These are phyloP conservation scores for Labeo catla DNA, from an alignment of 2,113 vertebrate species.

Conservation along the genomic window DNA sequence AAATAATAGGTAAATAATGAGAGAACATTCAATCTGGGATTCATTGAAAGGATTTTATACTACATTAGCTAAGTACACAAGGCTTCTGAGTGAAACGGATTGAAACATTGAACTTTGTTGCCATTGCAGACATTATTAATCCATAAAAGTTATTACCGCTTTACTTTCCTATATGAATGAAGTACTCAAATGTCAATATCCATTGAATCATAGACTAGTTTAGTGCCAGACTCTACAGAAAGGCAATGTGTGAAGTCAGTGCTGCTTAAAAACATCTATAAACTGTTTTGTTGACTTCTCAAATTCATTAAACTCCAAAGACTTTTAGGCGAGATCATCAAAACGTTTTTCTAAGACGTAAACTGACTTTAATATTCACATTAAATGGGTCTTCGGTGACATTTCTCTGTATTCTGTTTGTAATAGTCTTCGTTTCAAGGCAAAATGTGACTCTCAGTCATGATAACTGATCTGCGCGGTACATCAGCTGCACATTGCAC, in stretches of 20 bases:
- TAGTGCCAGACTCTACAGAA: neutral
- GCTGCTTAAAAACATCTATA: neutral
- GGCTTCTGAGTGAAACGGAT: neutral
- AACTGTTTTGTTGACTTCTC: conserved; percentile 11
- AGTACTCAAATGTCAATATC: conserved; percentile 1
- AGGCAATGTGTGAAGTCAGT: neutral
- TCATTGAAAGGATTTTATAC: neutral
- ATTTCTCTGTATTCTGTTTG: neutral
- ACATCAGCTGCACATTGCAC: neutral
- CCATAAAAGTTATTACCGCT: neutral
- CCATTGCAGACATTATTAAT: neutral
- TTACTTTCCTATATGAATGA: neutral
- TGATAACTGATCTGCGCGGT: conserved; percentile 9
- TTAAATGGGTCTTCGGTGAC: neutral
- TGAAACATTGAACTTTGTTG: neutral
- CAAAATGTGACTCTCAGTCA: conserved; percentile 14
- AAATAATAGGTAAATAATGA: neutral
- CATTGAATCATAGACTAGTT: neutral
- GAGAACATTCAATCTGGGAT: neutral
- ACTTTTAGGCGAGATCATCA: neutral
- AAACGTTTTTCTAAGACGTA: neutral
- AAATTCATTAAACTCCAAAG: neutral
- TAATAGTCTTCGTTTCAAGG: conserved; percentile 14
- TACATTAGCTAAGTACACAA: neutral
- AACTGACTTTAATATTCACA: conserved; percentile 11